phyloP scores from a whole-genome alignment of 2,113 vertebrate genomes.

The Thunnus maccoyii region DNA sequence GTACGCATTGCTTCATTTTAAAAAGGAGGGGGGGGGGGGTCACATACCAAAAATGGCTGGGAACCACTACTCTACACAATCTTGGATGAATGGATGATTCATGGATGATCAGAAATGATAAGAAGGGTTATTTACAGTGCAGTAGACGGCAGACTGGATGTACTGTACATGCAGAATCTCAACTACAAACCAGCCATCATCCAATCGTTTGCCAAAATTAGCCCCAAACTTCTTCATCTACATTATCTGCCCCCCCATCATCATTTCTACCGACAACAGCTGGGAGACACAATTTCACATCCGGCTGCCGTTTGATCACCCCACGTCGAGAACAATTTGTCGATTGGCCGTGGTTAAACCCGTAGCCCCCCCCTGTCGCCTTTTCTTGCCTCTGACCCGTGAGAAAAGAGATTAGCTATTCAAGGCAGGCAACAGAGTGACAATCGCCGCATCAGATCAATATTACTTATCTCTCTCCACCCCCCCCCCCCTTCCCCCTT shows the following conservation, averaged over 20 bases:
- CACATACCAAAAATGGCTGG: no score
- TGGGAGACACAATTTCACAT: conserved; percentile 68
- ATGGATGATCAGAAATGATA: no score
- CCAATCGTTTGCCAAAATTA: neutral
- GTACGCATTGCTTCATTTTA: no score
- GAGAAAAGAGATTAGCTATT: conserved; percentile 80
- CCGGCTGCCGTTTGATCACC: conserved; percentile 39
- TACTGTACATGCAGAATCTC: no score
- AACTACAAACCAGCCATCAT: conserved; percentile 2
- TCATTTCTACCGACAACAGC: conserved; percentile 37
- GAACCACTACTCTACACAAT: no score
- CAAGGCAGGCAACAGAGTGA: conserved; percentile 70
- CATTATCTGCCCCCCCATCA: conserved; percentile 12
- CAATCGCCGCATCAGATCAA: conserved; percentile 82
- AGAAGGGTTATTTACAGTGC: no score
- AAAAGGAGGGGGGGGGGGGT: no score
- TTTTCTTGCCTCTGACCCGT: conserved; percentile 76
- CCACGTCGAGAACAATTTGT: conserved; percentile 68
- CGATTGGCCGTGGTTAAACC: conserved; percentile 66
- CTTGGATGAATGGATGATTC: no score
- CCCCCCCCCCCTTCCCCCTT: conserved; percentile 5
- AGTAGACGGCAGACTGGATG: no score
- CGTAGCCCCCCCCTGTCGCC: conserved; percentile 21
- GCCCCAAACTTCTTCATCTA: conserved; percentile 31
- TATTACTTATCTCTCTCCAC: conserved; percentile 76